Percentiles rank a stretch among this genome's conserved stretches.
phyloP scores from a whole-genome alignment of 2,888 invertebrate genomes.

The Diarsia dahlii region DNA sequence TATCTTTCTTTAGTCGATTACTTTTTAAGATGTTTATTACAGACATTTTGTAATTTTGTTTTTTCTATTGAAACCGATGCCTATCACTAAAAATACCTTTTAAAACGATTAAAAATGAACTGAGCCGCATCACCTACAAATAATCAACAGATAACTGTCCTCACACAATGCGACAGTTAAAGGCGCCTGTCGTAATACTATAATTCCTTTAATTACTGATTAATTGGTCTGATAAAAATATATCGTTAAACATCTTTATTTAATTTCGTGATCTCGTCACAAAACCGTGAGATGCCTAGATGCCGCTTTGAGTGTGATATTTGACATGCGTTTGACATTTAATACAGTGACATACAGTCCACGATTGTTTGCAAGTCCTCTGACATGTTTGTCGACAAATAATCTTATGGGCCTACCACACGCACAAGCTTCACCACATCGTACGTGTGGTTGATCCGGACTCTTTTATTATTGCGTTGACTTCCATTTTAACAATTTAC shows the following conservation, averaged over 20 bases:
- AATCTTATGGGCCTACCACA: neutral
- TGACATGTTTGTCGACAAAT: conserved; percentile 24
- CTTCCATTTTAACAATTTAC: neutral
- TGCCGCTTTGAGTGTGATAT: conserved; percentile 18
- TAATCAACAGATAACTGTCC: conserved; percentile 4
- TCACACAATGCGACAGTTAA: conserved; percentile 10
- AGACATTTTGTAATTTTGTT: neutral
- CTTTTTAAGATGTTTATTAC: neutral
- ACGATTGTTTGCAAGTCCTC: conserved; percentile 3
- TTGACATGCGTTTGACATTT: conserved; percentile 46
- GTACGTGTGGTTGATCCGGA: too few species aligned
- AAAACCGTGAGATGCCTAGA: neutral
- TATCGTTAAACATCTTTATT: conserved; percentile 19
- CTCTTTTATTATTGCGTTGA: neutral
- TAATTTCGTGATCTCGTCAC: conserved; percentile 11
- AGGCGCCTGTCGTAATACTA: conserved; percentile 2
- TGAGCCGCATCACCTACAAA: neutral
- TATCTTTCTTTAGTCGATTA: neutral
- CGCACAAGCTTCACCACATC: too few species aligned
- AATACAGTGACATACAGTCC: conserved; percentile 1
- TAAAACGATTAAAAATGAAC: neutral
- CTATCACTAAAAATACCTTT: neutral
- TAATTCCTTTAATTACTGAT: conserved; percentile 31
- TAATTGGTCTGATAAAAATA: conserved; percentile 30
- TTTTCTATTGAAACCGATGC: neutral